Evolutionary conservation across 2,888 invertebrate genomes (phyloP).

Genomic region (Ectemnius cavifrons): DNA sequence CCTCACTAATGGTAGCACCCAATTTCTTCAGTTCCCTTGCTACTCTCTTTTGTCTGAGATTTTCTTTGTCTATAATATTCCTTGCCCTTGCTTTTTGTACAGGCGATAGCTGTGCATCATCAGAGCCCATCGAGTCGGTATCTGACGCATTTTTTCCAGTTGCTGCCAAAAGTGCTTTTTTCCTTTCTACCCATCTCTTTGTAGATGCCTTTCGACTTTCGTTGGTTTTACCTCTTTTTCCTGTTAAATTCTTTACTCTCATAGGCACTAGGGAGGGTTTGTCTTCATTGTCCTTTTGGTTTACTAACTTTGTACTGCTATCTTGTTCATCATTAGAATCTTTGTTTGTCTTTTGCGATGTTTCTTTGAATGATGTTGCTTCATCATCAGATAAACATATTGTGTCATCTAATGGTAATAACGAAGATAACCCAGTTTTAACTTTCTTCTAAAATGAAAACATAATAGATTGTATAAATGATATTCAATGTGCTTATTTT

Average conservation of each 20-base stretch:
- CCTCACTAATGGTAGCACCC: constrained; percentile 61
- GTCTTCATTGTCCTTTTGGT: constrained; percentile 11
- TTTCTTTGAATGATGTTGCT: constrained; percentile 44
- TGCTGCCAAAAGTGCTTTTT: constrained; percentile 72
- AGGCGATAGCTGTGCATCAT: constrained; percentile 70
- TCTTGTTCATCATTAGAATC: constrained; percentile 25
- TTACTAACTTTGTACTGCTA: constrained; percentile 26
- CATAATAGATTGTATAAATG: neutral
- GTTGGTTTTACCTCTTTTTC: constrained; percentile 64
- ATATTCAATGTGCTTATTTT: neutral
- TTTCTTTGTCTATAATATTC: constrained; percentile 69
- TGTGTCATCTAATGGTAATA: constrained; percentile 34
- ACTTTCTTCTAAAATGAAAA: constrained; percentile 56
- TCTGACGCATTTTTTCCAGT: constrained; percentile 71
- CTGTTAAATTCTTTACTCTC: constrained; percentile 28
- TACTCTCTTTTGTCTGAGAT: constrained; percentile 61
- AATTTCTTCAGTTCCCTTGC: constrained; percentile 64
- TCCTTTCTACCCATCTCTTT: constrained; percentile 75
- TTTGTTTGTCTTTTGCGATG: constrained; percentile 30
- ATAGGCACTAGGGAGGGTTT: constrained; percentile 20
- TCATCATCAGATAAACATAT: constrained; percentile 50
- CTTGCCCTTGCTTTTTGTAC: constrained; percentile 74
- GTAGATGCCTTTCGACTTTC: constrained; percentile 72
- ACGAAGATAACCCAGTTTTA: constrained; percentile 35
- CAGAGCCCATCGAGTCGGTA: constrained; percentile 70